phyloP scores from a whole-genome alignment of 2,113 vertebrate species.

The Mormyrus iriodes region DNA sequence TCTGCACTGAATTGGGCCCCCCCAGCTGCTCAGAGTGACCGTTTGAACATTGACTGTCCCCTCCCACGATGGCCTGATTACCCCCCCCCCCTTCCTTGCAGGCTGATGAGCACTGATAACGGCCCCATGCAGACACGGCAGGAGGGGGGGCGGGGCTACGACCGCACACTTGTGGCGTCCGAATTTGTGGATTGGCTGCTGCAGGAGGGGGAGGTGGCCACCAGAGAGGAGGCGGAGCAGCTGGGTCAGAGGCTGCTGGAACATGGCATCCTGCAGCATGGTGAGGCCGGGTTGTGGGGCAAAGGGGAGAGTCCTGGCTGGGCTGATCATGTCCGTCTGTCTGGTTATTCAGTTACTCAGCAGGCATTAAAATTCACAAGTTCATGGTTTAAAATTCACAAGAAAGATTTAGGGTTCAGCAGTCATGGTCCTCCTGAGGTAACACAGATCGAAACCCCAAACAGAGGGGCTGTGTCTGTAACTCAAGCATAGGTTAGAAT shows the following conservation, averaged over 20 bases:
- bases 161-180: constrained; percentile 75
- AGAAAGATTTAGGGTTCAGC: neutral
- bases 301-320: neutral
- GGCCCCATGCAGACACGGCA: constrained; percentile 75
- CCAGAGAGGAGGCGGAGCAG: constrained; percentile 74
- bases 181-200: constrained; percentile 87
- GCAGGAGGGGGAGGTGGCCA: constrained; percentile 80
- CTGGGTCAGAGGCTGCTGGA: constrained; percentile 83
- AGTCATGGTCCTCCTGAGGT: neutral
- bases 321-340: neutral
- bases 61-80: neutral
- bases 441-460: neutral
- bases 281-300: constrained; percentile 60
- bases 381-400: neutral
- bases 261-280: constrained; percentile 87
- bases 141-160: constrained; percentile 75
- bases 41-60: neutral
- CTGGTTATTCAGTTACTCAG: neutral
- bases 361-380: neutral
- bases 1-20: neutral
- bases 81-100: constrained; percentile 35
- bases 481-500: neutral
- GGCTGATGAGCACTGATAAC: constrained; percentile 85
- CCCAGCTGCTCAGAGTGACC: neutral
- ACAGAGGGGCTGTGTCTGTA: neutral